These are phyloP conservation scores for Neopipo cinnamomea DNA, from an alignment of 2,113 vertebrate species.

Conservation along the genomic window DNA sequence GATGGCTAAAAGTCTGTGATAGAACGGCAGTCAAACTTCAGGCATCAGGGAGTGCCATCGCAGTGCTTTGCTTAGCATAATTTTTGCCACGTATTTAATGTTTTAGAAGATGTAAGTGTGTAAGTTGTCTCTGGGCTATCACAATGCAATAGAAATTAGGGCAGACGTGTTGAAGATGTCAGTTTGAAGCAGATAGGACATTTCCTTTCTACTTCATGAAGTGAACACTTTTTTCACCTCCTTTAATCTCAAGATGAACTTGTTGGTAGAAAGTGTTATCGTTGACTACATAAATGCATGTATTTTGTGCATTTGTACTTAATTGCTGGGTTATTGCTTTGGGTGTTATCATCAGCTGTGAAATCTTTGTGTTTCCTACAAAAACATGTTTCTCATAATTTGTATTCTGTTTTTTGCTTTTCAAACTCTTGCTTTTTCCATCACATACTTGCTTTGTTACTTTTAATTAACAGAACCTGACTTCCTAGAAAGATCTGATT, in stretches of 20 bases:
- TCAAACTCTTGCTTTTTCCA: background rate
- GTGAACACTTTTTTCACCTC: background rate
- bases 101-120: background rate
- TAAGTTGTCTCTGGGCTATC: background rate
- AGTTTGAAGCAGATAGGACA: background rate
- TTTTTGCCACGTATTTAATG: background rate
- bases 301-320: background rate
- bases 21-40: background rate
- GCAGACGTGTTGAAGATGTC: background rate
- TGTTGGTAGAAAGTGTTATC: background rate
- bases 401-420: background rate
- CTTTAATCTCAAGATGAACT: background rate
- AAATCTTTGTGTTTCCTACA: background rate
- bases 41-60: background rate
- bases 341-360: background rate
- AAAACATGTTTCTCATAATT: background rate
- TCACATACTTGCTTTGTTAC: background rate
- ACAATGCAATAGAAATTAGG: background rate
- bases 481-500: constrained; percentile 36
- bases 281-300: background rate
- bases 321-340: background rate
- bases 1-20: background rate
- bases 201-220: background rate
- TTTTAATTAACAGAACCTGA: background rate
- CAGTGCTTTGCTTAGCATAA: background rate